Percentiles rank a stretch among this genome's conserved stretches.
phyloP scores from a whole-genome alignment of 2,888 invertebrate genomes.

The Euspilapteryx auroguttella region DNA sequence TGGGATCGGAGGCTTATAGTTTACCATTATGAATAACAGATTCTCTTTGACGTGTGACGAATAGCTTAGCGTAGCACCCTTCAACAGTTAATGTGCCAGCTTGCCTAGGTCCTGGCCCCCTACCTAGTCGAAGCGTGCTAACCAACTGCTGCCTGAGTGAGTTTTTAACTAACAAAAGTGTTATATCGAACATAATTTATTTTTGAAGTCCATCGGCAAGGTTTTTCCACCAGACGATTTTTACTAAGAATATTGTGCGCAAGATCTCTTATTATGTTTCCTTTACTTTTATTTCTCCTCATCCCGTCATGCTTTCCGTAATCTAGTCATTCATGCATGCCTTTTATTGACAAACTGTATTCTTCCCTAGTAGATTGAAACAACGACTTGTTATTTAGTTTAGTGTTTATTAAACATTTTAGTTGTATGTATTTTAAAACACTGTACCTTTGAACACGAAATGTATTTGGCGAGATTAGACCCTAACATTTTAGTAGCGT shows the following conservation, averaged over 20 bases:
- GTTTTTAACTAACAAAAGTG: conserved; percentile 46
- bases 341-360: too few relatives aligned
- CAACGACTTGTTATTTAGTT: conserved; percentile 25
- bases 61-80: conserved; percentile 41
- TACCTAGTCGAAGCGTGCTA: conserved; percentile 41
- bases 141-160: conserved; percentile 62
- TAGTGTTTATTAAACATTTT: conserved; percentile 23
- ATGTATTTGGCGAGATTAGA: too few relatives aligned
- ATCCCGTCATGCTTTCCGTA: conserved; percentile 46
- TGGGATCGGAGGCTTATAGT: conserved; percentile 60
- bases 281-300: conserved; percentile 21
- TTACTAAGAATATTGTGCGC: too few relatives aligned
- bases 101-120: too few relatives aligned
- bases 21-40: conserved; percentile 49
- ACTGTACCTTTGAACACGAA: conserved; percentile 1
- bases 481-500: too few relatives aligned
- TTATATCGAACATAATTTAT: conserved; percentile 39
- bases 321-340: conserved; percentile 44
- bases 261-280: conserved; percentile 4
- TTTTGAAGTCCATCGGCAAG: conserved; percentile 53
- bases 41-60: conserved; percentile 51
- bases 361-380: too few relatives aligned
- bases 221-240: conserved; percentile 15
- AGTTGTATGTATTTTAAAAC: too few relatives aligned
- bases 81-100: background rate